Conservation (phyloP, 2,113 vertebrate species). For the Pygoscelis adeliae region DNA sequence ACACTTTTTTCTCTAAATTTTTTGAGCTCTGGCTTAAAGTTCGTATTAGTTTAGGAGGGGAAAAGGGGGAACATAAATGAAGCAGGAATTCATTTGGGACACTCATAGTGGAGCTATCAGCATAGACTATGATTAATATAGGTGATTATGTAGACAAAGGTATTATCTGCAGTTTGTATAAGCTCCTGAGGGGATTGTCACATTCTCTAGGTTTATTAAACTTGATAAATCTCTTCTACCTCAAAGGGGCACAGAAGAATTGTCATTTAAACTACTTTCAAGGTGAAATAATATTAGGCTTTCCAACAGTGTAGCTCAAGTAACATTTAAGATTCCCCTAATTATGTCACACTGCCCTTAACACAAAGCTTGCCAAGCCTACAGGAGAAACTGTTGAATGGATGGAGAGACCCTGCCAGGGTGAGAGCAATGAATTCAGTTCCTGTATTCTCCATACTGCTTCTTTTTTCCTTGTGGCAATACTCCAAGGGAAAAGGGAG, state of each 20-base stretch:
- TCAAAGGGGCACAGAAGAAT: not conserved
- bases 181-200: not conserved
- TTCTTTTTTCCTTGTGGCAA: conserved; percentile 80
- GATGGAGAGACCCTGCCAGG: not conserved
- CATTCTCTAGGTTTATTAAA: conserved; percentile 21
- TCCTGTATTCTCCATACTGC: conserved; percentile 82
- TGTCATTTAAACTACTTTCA: conserved; percentile 21
- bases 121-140: not conserved
- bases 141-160: not conserved
- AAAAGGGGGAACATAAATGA: not conserved
- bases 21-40: not conserved
- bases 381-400: not conserved
- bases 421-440: conserved; percentile 45
- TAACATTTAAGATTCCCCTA: conserved; percentile 3
- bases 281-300: not conserved
- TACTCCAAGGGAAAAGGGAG: conserved; percentile 77
- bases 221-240: conserved; percentile 23
- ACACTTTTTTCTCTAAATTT: not conserved
- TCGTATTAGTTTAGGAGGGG: not conserved
- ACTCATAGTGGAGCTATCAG: not conserved
- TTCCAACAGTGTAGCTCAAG: not conserved
- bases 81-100: not conserved
- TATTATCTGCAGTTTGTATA: not conserved
- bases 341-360: not conserved
- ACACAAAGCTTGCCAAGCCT: conserved; percentile 12